Evolutionary conservation across 2,113 vertebrate genomes (phyloP).

Genomic region (Callionymus lyra): DNA sequence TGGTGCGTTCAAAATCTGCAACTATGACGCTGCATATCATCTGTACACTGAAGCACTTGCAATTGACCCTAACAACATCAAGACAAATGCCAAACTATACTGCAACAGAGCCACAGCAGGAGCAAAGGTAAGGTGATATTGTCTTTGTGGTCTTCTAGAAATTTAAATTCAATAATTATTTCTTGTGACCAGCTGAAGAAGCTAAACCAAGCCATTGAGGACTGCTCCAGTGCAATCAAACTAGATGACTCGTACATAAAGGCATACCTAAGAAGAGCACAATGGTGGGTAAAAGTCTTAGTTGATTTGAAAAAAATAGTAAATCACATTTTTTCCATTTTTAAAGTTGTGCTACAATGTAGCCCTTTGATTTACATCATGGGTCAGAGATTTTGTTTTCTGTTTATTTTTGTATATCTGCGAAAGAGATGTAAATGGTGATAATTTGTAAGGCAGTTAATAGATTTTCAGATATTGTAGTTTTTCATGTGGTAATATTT

Average conservation of each 20-base stretch:
- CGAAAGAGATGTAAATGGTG: too few species aligned
- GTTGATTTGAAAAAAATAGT: too few species aligned
- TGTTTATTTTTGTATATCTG: not conserved
- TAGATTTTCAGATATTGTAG: too few species aligned
- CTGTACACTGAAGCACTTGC: slow-evolving; percentile 88
- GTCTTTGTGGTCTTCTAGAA: slow-evolving; percentile 2
- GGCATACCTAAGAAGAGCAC: slow-evolving; percentile 90
- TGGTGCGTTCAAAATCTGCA: slow-evolving; percentile 83
- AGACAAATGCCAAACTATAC: slow-evolving; percentile 96
- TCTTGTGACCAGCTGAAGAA: slow-evolving; percentile 75
- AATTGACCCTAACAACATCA: slow-evolving; percentile 96
- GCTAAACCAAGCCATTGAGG: slow-evolving; percentile 85
- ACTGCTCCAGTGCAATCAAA: slow-evolving; percentile 87
- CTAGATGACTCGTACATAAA: slow-evolving; percentile 90
- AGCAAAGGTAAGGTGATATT: slow-evolving; percentile 73
- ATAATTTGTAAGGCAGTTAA: too few species aligned
- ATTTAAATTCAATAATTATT: not conserved
- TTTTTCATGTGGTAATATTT: too few species aligned
- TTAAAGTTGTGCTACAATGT: not conserved
- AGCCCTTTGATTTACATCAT: not conserved
- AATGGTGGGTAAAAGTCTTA: slow-evolving; percentile 71
- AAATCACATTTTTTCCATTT: not conserved
- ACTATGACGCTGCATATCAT: slow-evolving; percentile 81
- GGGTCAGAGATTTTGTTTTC: not conserved
- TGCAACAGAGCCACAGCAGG: slow-evolving; percentile 93